Evolutionary conservation across 92 coral and sea anemone species (phyloP).

Genomic region (Nematostella vectensis): DNA sequence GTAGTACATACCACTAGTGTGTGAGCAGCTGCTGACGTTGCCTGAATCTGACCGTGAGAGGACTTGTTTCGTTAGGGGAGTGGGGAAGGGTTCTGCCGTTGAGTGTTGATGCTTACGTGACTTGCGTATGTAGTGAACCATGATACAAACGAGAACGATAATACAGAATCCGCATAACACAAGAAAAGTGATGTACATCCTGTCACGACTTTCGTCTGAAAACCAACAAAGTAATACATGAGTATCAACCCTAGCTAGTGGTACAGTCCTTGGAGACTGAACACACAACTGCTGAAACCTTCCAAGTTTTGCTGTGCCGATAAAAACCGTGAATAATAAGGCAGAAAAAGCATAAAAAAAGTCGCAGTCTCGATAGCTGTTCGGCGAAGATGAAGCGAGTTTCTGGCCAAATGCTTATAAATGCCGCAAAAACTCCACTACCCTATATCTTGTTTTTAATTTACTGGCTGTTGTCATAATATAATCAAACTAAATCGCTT

Average conservation of each 20-base stretch:
- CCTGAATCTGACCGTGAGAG: conserved; percentile 25
- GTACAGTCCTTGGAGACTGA: background rate
- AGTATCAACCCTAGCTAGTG: background rate
- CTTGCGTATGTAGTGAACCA: conserved; percentile 32
- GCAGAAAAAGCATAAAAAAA: too few species aligned
- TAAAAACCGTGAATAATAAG: too few species aligned
- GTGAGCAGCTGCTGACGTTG: conserved; percentile 17
- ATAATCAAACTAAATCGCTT: too few species aligned
- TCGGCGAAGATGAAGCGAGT: too few species aligned
- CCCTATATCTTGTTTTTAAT: too few species aligned
- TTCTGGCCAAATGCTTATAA: too few species aligned
- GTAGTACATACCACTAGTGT: conserved; percentile 14
- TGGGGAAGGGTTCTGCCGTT: background rate
- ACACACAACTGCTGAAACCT: background rate
- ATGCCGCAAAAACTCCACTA: too few species aligned
- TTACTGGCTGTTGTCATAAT: too few species aligned
- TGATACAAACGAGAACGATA: conserved; percentile 16
- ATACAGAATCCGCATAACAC: conserved; percentile 17
- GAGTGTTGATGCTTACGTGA: background rate
- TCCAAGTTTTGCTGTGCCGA: background rate
- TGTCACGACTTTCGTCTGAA: conserved; percentile 3
- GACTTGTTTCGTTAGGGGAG: background rate
- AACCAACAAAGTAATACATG: background rate
- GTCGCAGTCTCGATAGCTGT: too few species aligned
- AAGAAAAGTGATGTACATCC: conserved; percentile 27